A percentile compares a stretch with the other conserved stretches of the same genome.
These are phyloP conservation scores for Sciurus vulgaris DNA, from an alignment of 2,797 vertebrate species.

Conservation along the genomic window DNA sequence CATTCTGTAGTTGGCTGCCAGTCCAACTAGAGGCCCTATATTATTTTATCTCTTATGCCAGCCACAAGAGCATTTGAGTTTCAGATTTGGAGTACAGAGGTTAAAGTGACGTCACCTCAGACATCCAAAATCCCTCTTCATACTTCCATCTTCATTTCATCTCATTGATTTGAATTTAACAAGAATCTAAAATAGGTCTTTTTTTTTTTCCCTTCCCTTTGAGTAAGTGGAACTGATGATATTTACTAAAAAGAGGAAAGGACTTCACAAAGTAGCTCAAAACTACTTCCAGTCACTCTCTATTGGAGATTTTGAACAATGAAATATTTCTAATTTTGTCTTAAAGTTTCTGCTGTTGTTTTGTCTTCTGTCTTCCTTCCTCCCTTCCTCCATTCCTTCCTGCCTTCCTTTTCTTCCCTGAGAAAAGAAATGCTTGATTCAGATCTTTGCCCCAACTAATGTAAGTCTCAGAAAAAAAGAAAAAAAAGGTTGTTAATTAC, in stretches of 20 bases:
- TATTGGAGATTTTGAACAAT: not conserved
- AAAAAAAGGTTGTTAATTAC: not conserved
- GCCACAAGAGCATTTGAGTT: not conserved
- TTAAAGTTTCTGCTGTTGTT: not conserved
- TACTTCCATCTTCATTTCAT: not conserved
- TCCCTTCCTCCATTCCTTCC: not conserved
- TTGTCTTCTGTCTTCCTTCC: not conserved
- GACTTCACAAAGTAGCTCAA: not conserved
- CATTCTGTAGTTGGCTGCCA: not conserved
- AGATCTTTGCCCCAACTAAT: not conserved
- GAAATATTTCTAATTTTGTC: not conserved
- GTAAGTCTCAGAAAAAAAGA: not conserved
- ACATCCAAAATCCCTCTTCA: not conserved
- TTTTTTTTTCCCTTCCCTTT: not conserved
- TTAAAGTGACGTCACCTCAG: not conserved
- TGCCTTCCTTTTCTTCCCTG: not conserved
- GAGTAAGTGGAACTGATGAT: not conserved
- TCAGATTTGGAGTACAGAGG: not conserved
- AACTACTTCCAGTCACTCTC: not conserved
- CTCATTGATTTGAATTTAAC: not conserved
- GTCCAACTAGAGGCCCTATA: not conserved
- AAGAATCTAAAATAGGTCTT: not conserved
- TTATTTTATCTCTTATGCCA: not conserved
- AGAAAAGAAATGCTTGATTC: not conserved
- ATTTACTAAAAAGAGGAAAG: not conserved